Conservation (phyloP, 2,797 vertebrate genomes). For the Heterohyrax brucei region DNA sequence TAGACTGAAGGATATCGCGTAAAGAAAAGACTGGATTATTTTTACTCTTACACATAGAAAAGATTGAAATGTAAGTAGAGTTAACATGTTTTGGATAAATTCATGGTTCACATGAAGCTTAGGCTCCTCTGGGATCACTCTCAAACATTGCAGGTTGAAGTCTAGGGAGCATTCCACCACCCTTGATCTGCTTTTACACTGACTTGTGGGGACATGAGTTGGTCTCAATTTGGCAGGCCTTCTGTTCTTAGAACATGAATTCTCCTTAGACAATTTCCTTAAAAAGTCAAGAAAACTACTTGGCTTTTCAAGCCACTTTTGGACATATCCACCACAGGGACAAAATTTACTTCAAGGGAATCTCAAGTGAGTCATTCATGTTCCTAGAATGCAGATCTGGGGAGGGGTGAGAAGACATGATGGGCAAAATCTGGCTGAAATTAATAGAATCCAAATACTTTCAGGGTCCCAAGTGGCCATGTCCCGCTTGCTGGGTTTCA, state of each 20-base stretch:
- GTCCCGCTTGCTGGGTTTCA: not conserved
- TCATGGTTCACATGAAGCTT: not conserved
- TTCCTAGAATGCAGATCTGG: constrained; percentile 24
- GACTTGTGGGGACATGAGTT: no score
- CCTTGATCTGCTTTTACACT: no score
- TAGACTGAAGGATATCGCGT: not conserved
- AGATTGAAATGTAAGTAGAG: constrained; percentile 5
- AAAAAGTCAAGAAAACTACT: not conserved
- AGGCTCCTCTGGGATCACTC: not conserved
- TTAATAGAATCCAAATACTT: not conserved
- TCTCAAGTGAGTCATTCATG: not conserved
- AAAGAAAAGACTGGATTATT: not conserved
- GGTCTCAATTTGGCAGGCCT: not conserved
- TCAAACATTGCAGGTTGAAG: not conserved
- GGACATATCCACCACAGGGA: rapidly evolving
- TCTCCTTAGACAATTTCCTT: not conserved
- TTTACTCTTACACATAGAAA: not conserved
- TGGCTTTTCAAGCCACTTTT: not conserved
- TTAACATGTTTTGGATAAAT: not conserved
- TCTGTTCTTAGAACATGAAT: not conserved
- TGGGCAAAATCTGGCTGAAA: not conserved
- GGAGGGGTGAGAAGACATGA: not conserved
- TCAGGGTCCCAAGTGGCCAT: not conserved
- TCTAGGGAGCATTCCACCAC: rapidly evolving
- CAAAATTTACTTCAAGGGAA: not conserved